phyloP scores from a whole-genome alignment of 2,888 invertebrate genomes.

The Ophion obscuratus region DNA sequence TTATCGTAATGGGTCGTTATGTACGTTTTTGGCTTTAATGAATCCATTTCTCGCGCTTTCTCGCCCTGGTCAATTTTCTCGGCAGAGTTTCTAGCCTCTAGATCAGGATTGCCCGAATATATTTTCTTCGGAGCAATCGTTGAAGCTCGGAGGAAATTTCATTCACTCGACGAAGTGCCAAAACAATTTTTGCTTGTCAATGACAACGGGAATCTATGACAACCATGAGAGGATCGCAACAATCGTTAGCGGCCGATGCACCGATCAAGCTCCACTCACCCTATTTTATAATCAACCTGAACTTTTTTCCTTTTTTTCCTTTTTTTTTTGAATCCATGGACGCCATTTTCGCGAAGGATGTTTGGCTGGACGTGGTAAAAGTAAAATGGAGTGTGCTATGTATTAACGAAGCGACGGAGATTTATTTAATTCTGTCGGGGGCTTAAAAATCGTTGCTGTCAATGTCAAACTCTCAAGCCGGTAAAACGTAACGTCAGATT shows the following conservation, averaged over 20 bases:
- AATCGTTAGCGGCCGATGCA: conserved; percentile 3
- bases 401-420: not conserved
- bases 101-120: not conserved
- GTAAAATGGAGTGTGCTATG: not conserved
- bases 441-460: not conserved
- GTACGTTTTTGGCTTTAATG: not conserved
- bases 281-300: not conserved
- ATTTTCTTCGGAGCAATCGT: not conserved
- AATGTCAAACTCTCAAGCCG: not conserved
- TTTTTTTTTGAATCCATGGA: conserved; percentile 1
- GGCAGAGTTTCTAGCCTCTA: not conserved
- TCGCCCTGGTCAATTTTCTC: too few relatives aligned
- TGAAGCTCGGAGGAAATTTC: not conserved
- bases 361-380: not conserved
- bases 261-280: conserved; percentile 15
- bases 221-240: conserved; percentile 47
- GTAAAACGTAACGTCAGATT: conserved; percentile 24
- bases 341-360: not conserved
- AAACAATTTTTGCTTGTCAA: conserved; percentile 5
- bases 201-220: conserved; percentile 56
- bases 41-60: too few relatives aligned
- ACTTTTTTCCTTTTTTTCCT: not conserved
- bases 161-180: not conserved
- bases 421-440: not conserved
- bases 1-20: not conserved